Evolutionary conservation across 64 coral and sea anemone genomes (phyloP), one percentile per base, ranked within the genome.

Genomic region (Montipora sp.): DNA sequence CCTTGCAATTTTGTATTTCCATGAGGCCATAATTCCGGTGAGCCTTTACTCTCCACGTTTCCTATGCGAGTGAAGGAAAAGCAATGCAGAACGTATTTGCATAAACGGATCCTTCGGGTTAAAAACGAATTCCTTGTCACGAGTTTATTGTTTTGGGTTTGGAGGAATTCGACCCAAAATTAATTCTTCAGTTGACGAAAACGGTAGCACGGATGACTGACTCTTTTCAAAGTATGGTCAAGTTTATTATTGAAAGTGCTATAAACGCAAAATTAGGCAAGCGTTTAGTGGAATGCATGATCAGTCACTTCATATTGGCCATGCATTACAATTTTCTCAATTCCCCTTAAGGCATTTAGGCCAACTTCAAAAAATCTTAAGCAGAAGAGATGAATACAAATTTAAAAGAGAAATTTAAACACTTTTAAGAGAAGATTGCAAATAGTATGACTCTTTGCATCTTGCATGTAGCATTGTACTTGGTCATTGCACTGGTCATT

Each of bases 111-210:
- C 21, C 59, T 46, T 7, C 46, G 47, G 16, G 12, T 27, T 23
- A 81, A 61, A 50, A 9, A 70, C 50, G 8, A 61, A 85, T 85
- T 72, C 82, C 46, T 50, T 71, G 19, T 12, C 3, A 45, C 21
- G 46, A n/a, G 61, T n/a, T 49, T 78, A 78, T 85, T 71, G 82
- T 85, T 85, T 82, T 85, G 60, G 8, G 19, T 50, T 85, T 85
- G 45, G 71, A 71, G 50, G 46, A 85, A 71, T 36, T 13, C 46
- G 13, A 72, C 21, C 43, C 14, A 57, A 57, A 36, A 36, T 36
- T 36, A 67, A n/a, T 47, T 6, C 60, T 66, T 67, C 18, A 19
- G n/a, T 21, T 23, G 3, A 47, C 18, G 45, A 47, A 81, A 60
- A 60, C 24, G 20, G 9, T 51, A n/a, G 49, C 44, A 70, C 21